Conservation (phyloP, 2,888 invertebrate species). For the Archips crataeganus region DNA sequence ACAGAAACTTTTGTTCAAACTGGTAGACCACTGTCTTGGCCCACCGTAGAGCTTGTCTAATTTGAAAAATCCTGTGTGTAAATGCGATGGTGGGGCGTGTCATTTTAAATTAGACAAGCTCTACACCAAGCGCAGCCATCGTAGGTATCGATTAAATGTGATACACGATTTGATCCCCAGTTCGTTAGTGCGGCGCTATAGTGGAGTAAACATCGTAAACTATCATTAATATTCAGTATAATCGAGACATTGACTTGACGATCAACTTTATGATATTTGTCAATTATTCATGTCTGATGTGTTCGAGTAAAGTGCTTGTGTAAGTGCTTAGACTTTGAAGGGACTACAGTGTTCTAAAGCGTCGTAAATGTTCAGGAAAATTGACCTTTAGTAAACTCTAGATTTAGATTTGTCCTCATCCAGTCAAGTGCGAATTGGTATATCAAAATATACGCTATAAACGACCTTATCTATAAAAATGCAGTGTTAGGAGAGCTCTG, state of each 20-base stretch:
- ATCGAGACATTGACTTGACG: slow-evolving; percentile 37
- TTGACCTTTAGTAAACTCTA: background rate
- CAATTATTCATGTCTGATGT: slow-evolving; percentile 36
- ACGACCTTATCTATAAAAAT: too few relatives aligned
- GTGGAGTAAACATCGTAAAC: slow-evolving; percentile 32
- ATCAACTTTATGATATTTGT: slow-evolving; percentile 39
- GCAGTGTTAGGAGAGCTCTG: too few relatives aligned
- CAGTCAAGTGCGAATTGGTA: too few relatives aligned
- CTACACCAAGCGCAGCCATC: background rate
- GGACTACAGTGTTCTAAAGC: background rate
- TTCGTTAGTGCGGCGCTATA: slow-evolving; percentile 6
- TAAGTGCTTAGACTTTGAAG: slow-evolving; percentile 20
- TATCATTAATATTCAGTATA: slow-evolving; percentile 33
- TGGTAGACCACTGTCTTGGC: too few relatives aligned
- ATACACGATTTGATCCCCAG: slow-evolving; percentile 8
- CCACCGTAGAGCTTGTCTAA: too few relatives aligned
- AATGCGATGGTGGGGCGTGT: too few relatives aligned
- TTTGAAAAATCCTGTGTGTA: too few relatives aligned
- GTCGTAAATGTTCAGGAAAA: background rate
- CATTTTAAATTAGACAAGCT: too few relatives aligned
- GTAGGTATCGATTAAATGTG: background rate
- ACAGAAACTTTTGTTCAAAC: too few relatives aligned
- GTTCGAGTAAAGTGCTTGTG: slow-evolving; percentile 27
- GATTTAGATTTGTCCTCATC: background rate
- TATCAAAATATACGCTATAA: too few relatives aligned